Percentiles rank a stretch among this genome's conserved stretches.
phyloP scores from a whole-genome alignment of 2,888 invertebrate genomes.

The Cetonia aurata region DNA sequence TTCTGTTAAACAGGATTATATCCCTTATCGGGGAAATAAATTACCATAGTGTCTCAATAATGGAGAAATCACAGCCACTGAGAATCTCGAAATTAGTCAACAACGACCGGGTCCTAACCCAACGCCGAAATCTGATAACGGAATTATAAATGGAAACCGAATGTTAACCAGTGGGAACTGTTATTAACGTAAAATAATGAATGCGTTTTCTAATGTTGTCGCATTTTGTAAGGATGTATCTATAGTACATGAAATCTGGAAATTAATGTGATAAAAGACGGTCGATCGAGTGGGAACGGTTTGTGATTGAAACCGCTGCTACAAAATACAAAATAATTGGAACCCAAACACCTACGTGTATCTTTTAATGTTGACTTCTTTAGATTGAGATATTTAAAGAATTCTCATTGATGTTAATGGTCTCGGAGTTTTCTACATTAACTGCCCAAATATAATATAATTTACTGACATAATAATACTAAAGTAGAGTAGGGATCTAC shows the following conservation, averaged over 20 bases:
- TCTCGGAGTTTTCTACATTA: no score
- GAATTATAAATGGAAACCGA: constrained; percentile 16
- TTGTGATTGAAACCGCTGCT: constrained; percentile 2
- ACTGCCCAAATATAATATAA: no score
- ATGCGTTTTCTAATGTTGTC: neutral
- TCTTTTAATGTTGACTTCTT: no score
- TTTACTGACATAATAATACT: no score
- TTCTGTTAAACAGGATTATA: constrained; percentile 57
- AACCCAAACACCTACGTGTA: constrained; percentile 8
- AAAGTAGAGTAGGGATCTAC: no score
- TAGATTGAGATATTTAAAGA: no score
- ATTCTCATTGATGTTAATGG: no score
- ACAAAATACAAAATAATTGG: constrained; percentile 22
- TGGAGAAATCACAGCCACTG: constrained; percentile 40
- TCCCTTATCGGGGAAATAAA: constrained; percentile 56
- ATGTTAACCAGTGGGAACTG: constrained; percentile 1
- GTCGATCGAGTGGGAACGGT: neutral
- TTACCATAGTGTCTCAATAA: constrained; percentile 58
- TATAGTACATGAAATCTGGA: neutral
- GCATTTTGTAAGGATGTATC: neutral
- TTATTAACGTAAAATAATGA: constrained; percentile 18
- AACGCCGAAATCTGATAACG: constrained; percentile 22
- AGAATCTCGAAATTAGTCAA: constrained; percentile 42
- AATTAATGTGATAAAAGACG: constrained; percentile 22
- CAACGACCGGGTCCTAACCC: constrained; percentile 2